phyloP scores from a whole-genome alignment of 2,888 invertebrate species.

The Diarsia brunnea region DNA sequence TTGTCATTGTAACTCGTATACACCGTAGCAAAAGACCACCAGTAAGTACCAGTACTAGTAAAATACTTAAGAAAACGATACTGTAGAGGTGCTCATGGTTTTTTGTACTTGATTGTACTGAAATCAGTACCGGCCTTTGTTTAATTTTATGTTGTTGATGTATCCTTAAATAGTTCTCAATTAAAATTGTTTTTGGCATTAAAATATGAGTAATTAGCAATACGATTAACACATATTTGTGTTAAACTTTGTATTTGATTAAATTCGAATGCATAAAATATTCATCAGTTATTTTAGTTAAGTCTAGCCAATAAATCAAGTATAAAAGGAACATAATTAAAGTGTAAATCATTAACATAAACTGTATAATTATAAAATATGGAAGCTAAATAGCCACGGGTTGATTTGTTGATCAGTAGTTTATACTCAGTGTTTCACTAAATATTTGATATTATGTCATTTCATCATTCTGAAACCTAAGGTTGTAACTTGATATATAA shows the following conservation, averaged over 20 bases:
- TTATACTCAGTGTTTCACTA: conserved; percentile 66
- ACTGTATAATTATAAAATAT: conserved; percentile 29
- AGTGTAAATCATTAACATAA: conserved; percentile 31
- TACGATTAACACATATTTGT: neutral
- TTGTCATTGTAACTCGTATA: neutral
- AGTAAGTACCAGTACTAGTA: neutral
- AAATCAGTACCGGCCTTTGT: neutral
- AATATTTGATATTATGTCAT: conserved; percentile 73
- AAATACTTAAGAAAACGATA: neutral
- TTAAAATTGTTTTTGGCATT: conserved; percentile 18
- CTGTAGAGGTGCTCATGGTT: neutral
- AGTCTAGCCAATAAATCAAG: conserved; percentile 12
- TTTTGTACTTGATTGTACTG: neutral
- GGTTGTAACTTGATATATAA: conserved; percentile 89
- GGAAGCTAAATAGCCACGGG: conserved; percentile 47
- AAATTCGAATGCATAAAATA: neutral
- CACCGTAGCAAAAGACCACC: neutral
- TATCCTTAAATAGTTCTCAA: neutral
- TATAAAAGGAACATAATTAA: conserved; percentile 12
- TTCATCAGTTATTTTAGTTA: conserved; percentile 14
- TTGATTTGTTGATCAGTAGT: conserved; percentile 66
- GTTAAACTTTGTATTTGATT: neutral
- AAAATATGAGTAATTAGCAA: neutral
- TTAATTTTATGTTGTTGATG: neutral
- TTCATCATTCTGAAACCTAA: conserved; percentile 86